These are phyloP conservation scores for Ypsolopha sequella DNA, from an alignment of 2,888 invertebrate species.

Conservation along the genomic window DNA sequence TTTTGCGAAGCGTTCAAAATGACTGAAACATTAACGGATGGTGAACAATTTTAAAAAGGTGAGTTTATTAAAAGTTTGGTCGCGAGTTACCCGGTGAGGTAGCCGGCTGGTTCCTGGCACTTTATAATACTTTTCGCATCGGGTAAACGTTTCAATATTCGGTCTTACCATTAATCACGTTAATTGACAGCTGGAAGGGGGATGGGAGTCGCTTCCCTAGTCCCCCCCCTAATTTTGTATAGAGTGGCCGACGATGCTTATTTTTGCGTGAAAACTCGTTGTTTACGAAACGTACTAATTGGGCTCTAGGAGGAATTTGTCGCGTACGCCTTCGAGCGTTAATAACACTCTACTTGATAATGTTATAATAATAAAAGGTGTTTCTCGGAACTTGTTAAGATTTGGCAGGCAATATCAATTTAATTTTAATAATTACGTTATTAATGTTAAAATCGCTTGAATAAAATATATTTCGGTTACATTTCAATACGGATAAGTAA, in stretches of 20 bases:
- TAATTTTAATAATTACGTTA: no score
- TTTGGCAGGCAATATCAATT: neutral
- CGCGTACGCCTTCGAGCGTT: neutral
- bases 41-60: neutral
- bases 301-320: constrained; percentile 2
- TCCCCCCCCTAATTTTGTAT: constrained; percentile 8
- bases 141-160: constrained; percentile 68
- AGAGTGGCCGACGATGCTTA: constrained; percentile 9
- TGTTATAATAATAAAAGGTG: no score
- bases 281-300: constrained; percentile 1
- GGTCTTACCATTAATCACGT: constrained; percentile 62
- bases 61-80: constrained; percentile 57
- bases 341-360: constrained; percentile 10
- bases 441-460: no score
- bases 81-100: constrained; percentile 12
- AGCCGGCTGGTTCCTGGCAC: constrained; percentile 21
- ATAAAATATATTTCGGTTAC: no score
- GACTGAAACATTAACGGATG: neutral
- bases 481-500: no score
- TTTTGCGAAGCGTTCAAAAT: neutral
- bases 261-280: constrained; percentile 1
- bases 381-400: no score
- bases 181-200: constrained; percentile 59
- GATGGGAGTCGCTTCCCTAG: constrained; percentile 21
- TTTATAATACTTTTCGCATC: constrained; percentile 56